phyloP scores from a whole-genome alignment of 2,797 vertebrate species.

The Pantherophis vulpinus region DNA sequence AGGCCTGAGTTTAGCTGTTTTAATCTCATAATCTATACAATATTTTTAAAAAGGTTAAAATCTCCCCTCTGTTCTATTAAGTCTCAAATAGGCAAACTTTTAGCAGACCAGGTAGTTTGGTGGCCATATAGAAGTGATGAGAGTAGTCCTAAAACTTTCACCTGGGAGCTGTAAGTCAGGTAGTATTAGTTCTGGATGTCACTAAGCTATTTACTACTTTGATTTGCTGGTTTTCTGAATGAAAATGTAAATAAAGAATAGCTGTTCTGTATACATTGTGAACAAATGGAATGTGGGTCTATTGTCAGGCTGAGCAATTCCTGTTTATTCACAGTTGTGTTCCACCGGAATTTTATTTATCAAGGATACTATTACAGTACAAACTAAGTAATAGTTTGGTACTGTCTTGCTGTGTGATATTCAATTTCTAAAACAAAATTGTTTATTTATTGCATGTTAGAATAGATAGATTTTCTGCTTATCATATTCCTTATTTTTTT shows the following conservation, averaged over 20 bases:
- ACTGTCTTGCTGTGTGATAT: background rate
- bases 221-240: background rate
- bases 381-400: background rate
- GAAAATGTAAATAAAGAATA: background rate
- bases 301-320: accelerated
- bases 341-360: background rate
- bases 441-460: background rate
- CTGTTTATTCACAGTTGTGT: background rate
- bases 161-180: background rate
- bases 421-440: background rate
- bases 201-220: background rate
- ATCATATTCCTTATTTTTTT: constrained; percentile 21
- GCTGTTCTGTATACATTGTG: background rate
- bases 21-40: background rate
- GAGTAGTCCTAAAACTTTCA: background rate
- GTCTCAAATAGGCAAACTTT: background rate
- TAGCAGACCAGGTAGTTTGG: background rate
- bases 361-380: background rate
- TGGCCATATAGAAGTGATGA: background rate
- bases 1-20: background rate
- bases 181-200: background rate
- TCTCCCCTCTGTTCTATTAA: background rate
- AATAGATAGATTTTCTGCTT: background rate
- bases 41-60: background rate
- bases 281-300: background rate